Evolutionary conservation across 2,113 vertebrate genomes (phyloP), one percentile per base, ranked within the genome.

Genomic region (Tragelaphus imberbis): DNA sequence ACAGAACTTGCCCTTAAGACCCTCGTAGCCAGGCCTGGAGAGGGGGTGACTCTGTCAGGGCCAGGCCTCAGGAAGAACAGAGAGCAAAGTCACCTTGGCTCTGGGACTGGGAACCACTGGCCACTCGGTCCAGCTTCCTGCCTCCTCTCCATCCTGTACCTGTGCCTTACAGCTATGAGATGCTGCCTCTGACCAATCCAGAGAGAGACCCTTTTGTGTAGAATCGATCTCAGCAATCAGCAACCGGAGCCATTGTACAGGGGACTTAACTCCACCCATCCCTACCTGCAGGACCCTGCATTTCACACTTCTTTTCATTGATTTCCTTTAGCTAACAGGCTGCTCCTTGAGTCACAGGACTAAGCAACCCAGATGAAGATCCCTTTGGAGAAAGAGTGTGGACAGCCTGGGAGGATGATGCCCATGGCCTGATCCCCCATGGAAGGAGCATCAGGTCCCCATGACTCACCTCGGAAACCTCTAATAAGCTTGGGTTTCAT

Each of bases 81-180:
- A 88, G 81, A 47, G n/a, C 23, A 80, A 88, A 92, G 65, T 91
- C 93, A 95, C 92, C 96, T 91, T 79, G 88, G 93, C 36, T 96
- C 36, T 1, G 59, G 40, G 88, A 28, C 91, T 88, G 92, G 65
- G 82, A 84, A 93, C 94, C 9, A 47, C 84, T 5, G 33, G 51
- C 14, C 40, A 56, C 91, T 95, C 53, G 12, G 7, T 28, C 27
- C 2, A 25, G 94, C 49, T 51, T 94, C 82, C 77, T 17, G 86
- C 61, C 53, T 68, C 82, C 80, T 63, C 81, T 82, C 19, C 23
- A 85, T 91, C 94, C 84, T 88, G 56, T n/a, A 56, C 28, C 81
- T 79, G 15, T 7, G 40, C 15, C 65, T 30, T n/a, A 44, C 63
- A 33, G 65, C 58, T 7, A 7, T 27, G 59, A 71, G 89, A 17